These are phyloP conservation scores for Platycheirus albimanus DNA, from an alignment of 2,888 invertebrate species.

Conservation along the genomic window DNA sequence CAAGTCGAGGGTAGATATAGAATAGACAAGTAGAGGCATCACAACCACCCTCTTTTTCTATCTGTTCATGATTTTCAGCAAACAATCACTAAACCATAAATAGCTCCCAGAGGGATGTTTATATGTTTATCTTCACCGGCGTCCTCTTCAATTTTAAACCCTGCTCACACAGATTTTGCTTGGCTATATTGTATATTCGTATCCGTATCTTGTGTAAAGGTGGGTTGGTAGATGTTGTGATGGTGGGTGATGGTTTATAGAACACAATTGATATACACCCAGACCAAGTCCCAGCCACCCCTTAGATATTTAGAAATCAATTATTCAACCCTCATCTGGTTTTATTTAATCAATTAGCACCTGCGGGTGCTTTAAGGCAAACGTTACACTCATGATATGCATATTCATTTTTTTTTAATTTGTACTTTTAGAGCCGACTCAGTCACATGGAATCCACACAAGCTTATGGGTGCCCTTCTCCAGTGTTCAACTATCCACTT, in stretches of 20 bases:
- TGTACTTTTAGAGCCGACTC: slow-evolving; percentile 91
- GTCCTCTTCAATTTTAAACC: slow-evolving; percentile 44
- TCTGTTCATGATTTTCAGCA: slow-evolving; percentile 71
- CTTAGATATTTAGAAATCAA: slow-evolving; percentile 67
- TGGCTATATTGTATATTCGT: no score
- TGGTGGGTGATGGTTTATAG: slow-evolving; percentile 18
- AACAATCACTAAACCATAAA: slow-evolving; percentile 79
- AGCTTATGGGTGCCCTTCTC: slow-evolving; percentile 97
- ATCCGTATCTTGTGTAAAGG: slow-evolving; percentile 1
- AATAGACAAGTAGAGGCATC: neutral
- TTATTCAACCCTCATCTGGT: slow-evolving; percentile 58
- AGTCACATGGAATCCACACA: slow-evolving; percentile 99
- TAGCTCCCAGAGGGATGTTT: slow-evolving; percentile 82
- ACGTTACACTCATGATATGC: slow-evolving; percentile 7
- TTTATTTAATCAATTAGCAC: slow-evolving; percentile 71
- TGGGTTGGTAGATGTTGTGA: no score
- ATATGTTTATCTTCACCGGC: slow-evolving; percentile 75
- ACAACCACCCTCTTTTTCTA: slow-evolving; percentile 40
- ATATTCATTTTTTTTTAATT: slow-evolving; percentile 45
- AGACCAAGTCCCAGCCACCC: no score
- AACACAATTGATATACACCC: slow-evolving; percentile 7
- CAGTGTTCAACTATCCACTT: slow-evolving; percentile 99
- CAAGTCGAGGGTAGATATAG: slow-evolving; percentile 24
- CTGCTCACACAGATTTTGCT: slow-evolving; percentile 9
- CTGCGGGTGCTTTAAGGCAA: slow-evolving; percentile 54